Evolutionary conservation across 2,888 invertebrate genomes (phyloP), one percentile per base, ranked within the genome.

Genomic region (Bellardia pandia): DNA sequence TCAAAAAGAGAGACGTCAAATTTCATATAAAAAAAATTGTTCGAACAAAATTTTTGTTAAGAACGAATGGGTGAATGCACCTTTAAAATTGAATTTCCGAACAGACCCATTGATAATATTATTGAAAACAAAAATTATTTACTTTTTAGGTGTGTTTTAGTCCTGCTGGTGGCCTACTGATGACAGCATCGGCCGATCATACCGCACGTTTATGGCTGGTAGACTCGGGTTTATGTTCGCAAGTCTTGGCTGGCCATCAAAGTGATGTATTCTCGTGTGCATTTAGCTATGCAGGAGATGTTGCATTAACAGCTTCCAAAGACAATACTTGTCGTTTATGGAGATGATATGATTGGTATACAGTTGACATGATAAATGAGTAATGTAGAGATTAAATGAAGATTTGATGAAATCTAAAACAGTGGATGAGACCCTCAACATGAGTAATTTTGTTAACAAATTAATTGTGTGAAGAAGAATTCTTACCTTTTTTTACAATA

Each of bases 221-320:
- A 0, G 94, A 94, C 60, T 95, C 95, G 7, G 96, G 96, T 0
- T 95, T 95, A 87, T 96, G 96, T 89, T 94, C 95, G 42, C 97
- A 97, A 94, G 95, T 96, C 13, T 94, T 97, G 5, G 95, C 95
- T 11, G 97, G 97, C 0, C 97, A 97, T 90, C 95, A 95, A 23
- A 96, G 96, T 8, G 97, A 97, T 92, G 96, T 97, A 62, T 97
- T 97, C 93, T 96, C 96, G n/a, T 96, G 96, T 90, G 96, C 96
- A 2, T 97, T 96, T 92, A 97, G 96, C 51, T 97, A 97, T 92
- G 94, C 95, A 0, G 97, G 97, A 0, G 96, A 97, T 90, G 96
- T 96, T 6, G 95, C 97, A 89, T 94, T 97, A 89, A 97, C 97
- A 23, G 97, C 97, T 0, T 96, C 96, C 90, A 97, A 97, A 93